A percentile compares a stretch with the other conserved stretches of the same genome.
phyloP scores from a whole-genome alignment of 2,113 vertebrate genomes.

The Nipponia nippon region DNA sequence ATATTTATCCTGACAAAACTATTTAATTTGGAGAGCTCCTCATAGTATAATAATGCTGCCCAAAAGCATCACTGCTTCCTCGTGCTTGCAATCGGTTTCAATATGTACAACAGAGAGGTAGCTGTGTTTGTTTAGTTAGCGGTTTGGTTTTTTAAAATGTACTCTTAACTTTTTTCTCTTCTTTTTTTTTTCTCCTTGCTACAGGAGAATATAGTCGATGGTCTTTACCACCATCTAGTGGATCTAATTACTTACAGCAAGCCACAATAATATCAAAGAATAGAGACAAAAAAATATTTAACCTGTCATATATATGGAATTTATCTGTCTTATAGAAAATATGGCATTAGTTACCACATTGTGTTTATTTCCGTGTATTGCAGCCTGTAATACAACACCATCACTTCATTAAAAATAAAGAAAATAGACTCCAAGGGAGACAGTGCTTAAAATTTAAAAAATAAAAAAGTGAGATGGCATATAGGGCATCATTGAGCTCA shows the following conservation, averaged over 20 bases:
- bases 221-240: slow-evolving; percentile 81
- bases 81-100: not conserved
- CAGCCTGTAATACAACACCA: fast-evolving
- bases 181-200: fast-evolving
- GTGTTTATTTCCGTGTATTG: fast-evolving
- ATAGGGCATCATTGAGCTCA: not conserved
- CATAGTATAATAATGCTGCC: not conserved
- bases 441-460: not conserved
- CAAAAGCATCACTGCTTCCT: slow-evolving; percentile 10
- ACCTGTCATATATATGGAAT: not conserved
- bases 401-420: not conserved
- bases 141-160: not conserved
- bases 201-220: slow-evolving; percentile 32
- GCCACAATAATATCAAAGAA: not conserved
- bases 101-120: not conserved
- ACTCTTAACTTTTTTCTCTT: not conserved
- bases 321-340: not conserved
- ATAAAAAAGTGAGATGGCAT: not conserved
- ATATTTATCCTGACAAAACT: slow-evolving; percentile 74
- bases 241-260: slow-evolving; percentile 49
- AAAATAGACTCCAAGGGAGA: not conserved
- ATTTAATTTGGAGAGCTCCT: slow-evolving; percentile 54
- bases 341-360: not conserved
- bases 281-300: not conserved
- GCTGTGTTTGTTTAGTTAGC: not conserved